A percentile compares a stretch with the other conserved stretches of the same genome.
Evolutionary conservation across 2,113 vertebrate species (phyloP).

Genomic region (Xiphorhynchus elegans): DNA sequence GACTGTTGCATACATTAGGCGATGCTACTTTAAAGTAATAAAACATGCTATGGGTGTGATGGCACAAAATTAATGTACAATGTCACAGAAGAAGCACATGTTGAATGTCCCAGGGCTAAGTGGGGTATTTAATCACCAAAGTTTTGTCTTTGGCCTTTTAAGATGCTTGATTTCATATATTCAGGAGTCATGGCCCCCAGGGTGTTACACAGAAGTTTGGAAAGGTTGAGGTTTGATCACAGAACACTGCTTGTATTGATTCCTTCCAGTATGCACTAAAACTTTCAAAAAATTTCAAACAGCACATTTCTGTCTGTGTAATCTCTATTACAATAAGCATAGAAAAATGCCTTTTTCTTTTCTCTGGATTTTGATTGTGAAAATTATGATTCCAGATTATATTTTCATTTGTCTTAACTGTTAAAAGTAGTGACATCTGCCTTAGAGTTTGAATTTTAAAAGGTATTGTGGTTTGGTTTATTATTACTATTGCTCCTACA

Average conservation of each 20-base stretch:
- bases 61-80: neutral
- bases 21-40: conserved; percentile 1
- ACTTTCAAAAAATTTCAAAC: neutral
- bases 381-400: neutral
- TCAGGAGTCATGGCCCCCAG: neutral
- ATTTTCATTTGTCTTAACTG: neutral
- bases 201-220: neutral
- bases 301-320: neutral
- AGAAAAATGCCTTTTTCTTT: neutral
- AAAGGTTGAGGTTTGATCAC: neutral
- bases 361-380: neutral
- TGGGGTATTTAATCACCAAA: neutral
- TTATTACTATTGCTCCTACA: neutral
- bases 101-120: neutral
- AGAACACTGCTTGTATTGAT: neutral
- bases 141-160: conserved; percentile 16
- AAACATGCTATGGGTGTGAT: neutral
- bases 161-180: neutral
- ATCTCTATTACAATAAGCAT: neutral
- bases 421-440: neutral
- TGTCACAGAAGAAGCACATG: neutral
- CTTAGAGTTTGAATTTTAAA: neutral
- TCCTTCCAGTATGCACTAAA: neutral
- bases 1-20: neutral
- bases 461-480: neutral